Conservation (phyloP, 1,140 invertebrate genomes). For the honey bee (Apis mellifera) region Amel_HAv3.1 CM009933.2:12299501-12300000, state of each 20-base stretch:
- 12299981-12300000: background rate
- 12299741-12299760: background rate
- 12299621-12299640: constrained; percentile 5
- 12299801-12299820: constrained; percentile 27
- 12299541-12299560: background rate
- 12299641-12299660: constrained; percentile 46
- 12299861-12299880: constrained; percentile 18
- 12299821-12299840: constrained; percentile 41
- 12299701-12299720: background rate
- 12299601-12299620: constrained; percentile 1
- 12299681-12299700: background rate
- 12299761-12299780: constrained; percentile 30
- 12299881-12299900: constrained; percentile 18
- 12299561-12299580: background rate
- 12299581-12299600: background rate
- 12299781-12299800: constrained; percentile 15
- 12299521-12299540: background rate
- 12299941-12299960: background rate
- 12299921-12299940: background rate
- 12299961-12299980: background rate
- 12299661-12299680: constrained; percentile 32
- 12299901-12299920: constrained; percentile 33
- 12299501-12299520: constrained; percentile 14
- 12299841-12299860: constrained; percentile 38
- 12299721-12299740: background rate